These are phyloP conservation scores for Bilobella aurantiaca DNA, from an alignment of 1,140 invertebrate species.

Conservation along the genomic window DNA sequence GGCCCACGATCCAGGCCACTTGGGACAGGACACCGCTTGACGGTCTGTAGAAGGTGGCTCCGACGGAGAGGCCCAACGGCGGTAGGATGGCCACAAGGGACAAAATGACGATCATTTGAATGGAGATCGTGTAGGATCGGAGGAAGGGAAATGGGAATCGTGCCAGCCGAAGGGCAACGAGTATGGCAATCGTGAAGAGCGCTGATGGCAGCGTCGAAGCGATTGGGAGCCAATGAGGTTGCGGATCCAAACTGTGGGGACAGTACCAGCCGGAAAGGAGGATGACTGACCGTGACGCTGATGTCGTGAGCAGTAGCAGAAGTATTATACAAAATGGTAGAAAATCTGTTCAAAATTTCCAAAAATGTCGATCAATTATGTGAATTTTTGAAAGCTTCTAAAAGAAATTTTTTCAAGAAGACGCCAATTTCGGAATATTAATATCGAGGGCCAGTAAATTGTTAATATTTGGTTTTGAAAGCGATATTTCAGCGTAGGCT, in stretches of 20 bases:
- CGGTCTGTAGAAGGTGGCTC: constrained; percentile 28
- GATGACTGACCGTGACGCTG: constrained; percentile 31
- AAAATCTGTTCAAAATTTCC: constrained; percentile 35
- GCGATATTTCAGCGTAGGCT: too few species aligned
- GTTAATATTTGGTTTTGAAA: too few species aligned
- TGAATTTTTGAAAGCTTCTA: too few species aligned
- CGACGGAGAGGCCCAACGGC: constrained; percentile 27
- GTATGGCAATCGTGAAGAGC: constrained; percentile 30
- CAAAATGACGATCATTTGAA: constrained; percentile 26
- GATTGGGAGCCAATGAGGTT: constrained; percentile 33
- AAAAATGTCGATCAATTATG: too few species aligned
- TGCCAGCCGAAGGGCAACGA: constrained; percentile 32
- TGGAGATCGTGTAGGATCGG: constrained; percentile 29
- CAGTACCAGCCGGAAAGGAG: constrained; percentile 33
- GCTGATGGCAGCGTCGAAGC: constrained; percentile 29
- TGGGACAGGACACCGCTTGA: constrained; percentile 24
- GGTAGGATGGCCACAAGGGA: constrained; percentile 26
- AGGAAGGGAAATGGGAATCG: constrained; percentile 33
- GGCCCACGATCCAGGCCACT: constrained; percentile 31
- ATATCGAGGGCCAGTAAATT: too few species aligned
- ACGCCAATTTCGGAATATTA: too few species aligned
- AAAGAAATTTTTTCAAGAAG: too few species aligned
- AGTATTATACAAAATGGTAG: constrained; percentile 34
- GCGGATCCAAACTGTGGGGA: constrained; percentile 13
- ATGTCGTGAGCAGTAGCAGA: constrained; percentile 31